Percentiles rank a stretch among this genome's conserved stretches.
These are phyloP conservation scores for Craniophora ligustri DNA, from an alignment of 2,888 invertebrate genomes.

Conservation along the genomic window DNA sequence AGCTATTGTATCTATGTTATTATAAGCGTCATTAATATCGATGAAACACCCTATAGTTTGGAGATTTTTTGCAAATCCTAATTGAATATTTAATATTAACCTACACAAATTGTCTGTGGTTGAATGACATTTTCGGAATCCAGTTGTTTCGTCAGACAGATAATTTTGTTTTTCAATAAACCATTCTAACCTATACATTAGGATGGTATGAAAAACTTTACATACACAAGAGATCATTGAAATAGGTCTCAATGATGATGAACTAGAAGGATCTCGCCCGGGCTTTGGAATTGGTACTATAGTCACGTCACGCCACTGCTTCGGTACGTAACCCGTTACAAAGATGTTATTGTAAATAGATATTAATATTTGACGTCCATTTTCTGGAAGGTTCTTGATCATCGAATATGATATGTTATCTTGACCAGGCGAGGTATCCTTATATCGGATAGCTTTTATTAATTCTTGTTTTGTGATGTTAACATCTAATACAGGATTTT, in stretches of 20 bases:
- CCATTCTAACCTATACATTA: constrained; percentile 35
- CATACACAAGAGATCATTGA: constrained; percentile 35
- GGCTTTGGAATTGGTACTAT: constrained; percentile 48
- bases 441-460: background rate
- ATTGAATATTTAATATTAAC: constrained; percentile 22
- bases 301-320: constrained; percentile 40
- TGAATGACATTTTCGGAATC: constrained; percentile 34
- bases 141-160: constrained; percentile 13
- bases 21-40: constrained; percentile 4
- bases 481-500: background rate
- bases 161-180: constrained; percentile 21
- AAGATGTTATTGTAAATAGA: constrained; percentile 15
- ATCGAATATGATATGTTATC: constrained; percentile 24
- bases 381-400: constrained; percentile 23
- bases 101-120: constrained; percentile 22
- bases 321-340: constrained; percentile 25
- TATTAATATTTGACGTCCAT: constrained; percentile 6
- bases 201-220: constrained; percentile 35
- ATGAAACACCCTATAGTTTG: constrained; percentile 6
- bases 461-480: constrained; percentile 1
- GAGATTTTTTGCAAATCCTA: background rate
- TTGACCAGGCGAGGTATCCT: constrained; percentile 8
- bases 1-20: background rate
- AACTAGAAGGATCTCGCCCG: background rate
- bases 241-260: constrained; percentile 27